phyloP scores from a whole-genome alignment of 2,113 vertebrate species.

The Crypturellus undulatus region DNA sequence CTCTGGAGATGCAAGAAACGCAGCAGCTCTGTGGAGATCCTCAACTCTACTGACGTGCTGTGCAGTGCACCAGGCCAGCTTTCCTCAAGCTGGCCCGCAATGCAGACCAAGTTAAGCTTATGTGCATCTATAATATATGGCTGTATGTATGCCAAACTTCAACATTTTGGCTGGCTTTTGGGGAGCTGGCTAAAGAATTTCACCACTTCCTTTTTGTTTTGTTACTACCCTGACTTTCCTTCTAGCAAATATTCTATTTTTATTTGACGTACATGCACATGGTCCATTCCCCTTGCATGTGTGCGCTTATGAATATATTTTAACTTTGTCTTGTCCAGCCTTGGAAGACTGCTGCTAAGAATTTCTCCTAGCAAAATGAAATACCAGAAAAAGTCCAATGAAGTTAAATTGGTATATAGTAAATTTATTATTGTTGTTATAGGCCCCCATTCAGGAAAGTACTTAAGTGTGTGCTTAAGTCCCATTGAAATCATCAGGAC shows the following conservation, averaged over 20 bases:
- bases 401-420: background rate
- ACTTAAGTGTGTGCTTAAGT: constrained; percentile 64
- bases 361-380: background rate
- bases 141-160: background rate
- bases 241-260: constrained; percentile 32
- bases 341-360: background rate
- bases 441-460: constrained; percentile 34
- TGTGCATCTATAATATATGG: background rate
- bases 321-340: background rate
- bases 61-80: background rate
- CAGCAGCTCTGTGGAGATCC: background rate
- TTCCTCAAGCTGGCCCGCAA: background rate
- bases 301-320: background rate
- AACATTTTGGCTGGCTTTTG: constrained; percentile 55
- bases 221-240: constrained; percentile 10
- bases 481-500: constrained; percentile 14
- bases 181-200: constrained; percentile 26
- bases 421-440: constrained; percentile 43
- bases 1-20: background rate
- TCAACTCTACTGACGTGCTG: background rate
- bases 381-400: background rate
- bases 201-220: constrained; percentile 40
- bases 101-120: background rate
- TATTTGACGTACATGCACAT: background rate
- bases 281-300: background rate